A percentile compares a stretch with the other conserved stretches of the same genome.
These are phyloP conservation scores for Troilus luridus DNA, from an alignment of 2,888 invertebrate species.

Conservation along the genomic window DNA sequence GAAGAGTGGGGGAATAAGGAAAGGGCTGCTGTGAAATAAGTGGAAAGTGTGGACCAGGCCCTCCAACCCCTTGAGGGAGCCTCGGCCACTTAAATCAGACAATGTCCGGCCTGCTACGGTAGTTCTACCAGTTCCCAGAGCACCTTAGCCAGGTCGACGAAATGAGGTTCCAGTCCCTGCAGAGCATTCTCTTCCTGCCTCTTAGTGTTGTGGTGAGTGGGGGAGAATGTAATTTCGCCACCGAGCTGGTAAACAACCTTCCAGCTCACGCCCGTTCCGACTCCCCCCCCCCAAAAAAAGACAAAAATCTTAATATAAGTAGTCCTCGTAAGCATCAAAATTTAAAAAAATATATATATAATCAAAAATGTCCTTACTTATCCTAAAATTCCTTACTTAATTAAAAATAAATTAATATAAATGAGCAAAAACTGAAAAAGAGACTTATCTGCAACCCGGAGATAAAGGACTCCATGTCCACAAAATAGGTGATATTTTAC, in stretches of 20 bases:
- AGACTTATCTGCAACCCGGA: too few species aligned
- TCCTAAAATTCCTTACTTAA: too few species aligned
- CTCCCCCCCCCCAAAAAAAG: not conserved
- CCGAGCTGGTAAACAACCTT: not conserved
- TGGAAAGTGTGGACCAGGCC: not conserved
- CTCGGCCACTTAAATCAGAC: constrained; percentile 9
- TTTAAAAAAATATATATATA: not conserved
- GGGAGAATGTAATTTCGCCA: constrained; percentile 20
- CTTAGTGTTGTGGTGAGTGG: not conserved
- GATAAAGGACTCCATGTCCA: too few species aligned
- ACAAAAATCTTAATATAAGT: not conserved
- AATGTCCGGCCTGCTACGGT: not conserved
- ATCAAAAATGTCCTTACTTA: not conserved
- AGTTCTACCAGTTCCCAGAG: not conserved
- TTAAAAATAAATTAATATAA: too few species aligned
- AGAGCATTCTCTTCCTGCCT: not conserved
- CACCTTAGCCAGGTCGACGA: not conserved
- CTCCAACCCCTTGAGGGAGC: not conserved
- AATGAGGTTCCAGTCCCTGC: not conserved
- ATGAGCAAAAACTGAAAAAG: too few species aligned
- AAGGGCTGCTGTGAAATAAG: constrained; percentile 3
- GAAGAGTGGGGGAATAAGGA: constrained; percentile 16
- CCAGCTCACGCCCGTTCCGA: too few species aligned
- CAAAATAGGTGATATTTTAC: too few species aligned
- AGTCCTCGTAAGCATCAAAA: not conserved